These are phyloP conservation scores for Gymnarchus niloticus DNA, from an alignment of 2,113 vertebrate species.

Conservation along the genomic window DNA sequence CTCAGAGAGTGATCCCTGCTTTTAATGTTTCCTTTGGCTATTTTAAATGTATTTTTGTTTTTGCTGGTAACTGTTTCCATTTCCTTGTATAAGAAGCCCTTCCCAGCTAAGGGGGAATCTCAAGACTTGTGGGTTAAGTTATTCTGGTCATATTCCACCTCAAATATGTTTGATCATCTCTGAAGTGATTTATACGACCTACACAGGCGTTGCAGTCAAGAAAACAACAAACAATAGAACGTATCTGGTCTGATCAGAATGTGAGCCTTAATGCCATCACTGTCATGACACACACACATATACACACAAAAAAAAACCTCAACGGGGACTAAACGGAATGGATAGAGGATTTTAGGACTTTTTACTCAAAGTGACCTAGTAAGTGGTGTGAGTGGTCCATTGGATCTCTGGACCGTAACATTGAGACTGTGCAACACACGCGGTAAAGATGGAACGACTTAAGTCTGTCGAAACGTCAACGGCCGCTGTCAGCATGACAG, in stretches of 20 bases:
- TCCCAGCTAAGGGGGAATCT: slow-evolving; percentile 42
- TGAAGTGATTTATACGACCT: slow-evolving; percentile 39
- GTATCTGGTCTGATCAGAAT: slow-evolving; percentile 11
- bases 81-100: slow-evolving; percentile 52
- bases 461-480: slow-evolving; percentile 13
- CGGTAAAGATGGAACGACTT: background rate
- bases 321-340: background rate
- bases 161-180: slow-evolving; percentile 49
- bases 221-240: slow-evolving; percentile 31
- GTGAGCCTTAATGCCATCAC: slow-evolving; percentile 25
- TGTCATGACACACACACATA: background rate
- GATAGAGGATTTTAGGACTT: background rate
- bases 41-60: slow-evolving; percentile 33
- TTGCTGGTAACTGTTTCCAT: slow-evolving; percentile 49
- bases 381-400: background rate
- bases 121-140: slow-evolving; percentile 51
- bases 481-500: background rate
- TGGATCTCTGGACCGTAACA: background rate
- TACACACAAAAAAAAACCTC: background rate
- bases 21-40: slow-evolving; percentile 58
- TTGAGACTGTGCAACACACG: background rate
- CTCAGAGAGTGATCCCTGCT: slow-evolving; percentile 48
- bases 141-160: slow-evolving; percentile 49
- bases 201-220: slow-evolving; percentile 31
- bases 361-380: background rate